These are phyloP conservation scores for Rhopalosiphum nymphaeae DNA, from an alignment of 2,888 invertebrate genomes.

Conservation along the genomic window DNA sequence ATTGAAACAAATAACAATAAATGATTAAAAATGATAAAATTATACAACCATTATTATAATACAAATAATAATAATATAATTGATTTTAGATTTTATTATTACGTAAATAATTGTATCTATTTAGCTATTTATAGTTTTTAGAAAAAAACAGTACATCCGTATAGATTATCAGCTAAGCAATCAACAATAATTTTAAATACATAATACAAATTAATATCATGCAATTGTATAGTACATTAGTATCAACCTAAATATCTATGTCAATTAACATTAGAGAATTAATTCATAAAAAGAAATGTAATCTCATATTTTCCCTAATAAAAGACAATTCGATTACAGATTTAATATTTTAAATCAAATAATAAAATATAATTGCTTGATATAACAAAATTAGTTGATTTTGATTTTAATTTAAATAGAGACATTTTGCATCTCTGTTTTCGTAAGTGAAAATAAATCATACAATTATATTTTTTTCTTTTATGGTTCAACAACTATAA, in stretches of 20 bases:
- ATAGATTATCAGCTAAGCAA: neutral
- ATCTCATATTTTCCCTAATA: neutral
- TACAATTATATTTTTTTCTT: neutral
- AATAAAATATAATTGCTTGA: neutral
- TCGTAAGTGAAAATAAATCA: neutral
- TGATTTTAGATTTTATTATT: neutral
- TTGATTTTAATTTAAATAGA: neutral
- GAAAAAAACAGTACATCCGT: neutral
- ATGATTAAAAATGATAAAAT: neutral
- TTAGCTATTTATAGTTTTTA: neutral
- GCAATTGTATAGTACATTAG: neutral
- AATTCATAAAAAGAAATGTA: neutral
- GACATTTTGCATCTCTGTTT: neutral
- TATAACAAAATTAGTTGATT: neutral
- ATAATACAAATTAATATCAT: neutral
- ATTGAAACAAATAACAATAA: neutral
- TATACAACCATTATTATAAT: neutral
- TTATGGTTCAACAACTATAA: neutral
- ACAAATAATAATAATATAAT: neutral
- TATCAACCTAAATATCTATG: neutral
- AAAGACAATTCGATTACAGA: neutral
- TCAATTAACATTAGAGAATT: neutral
- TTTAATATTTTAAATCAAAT: constrained; percentile 4
- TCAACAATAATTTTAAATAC: neutral
- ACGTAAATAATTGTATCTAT: neutral